Evolutionary conservation across 2,113 vertebrate species (phyloP).

Genomic region (Hiodon alosoides): DNA sequence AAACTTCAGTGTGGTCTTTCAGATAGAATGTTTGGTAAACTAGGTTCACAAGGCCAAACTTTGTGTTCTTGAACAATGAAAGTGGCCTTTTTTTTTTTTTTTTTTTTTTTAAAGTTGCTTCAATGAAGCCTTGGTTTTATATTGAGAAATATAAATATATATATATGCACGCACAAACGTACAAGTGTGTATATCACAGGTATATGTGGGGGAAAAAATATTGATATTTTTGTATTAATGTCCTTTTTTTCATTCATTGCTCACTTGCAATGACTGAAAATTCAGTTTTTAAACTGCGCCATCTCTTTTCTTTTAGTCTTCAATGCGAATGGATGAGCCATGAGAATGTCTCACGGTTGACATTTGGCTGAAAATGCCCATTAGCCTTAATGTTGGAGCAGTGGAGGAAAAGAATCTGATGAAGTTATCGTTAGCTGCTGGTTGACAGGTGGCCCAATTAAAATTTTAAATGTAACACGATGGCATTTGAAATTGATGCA

Average conservation of each 20-base stretch:
- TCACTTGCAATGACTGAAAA: neutral
- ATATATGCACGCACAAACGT: neutral
- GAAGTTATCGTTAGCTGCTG: neutral
- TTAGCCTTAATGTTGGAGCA: constrained; percentile 9
- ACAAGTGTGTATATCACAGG: neutral
- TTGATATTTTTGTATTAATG: too few relatives aligned
- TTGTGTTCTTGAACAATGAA: neutral
- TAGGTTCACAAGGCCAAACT: neutral
- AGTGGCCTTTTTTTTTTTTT: neutral
- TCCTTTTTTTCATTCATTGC: too few relatives aligned
- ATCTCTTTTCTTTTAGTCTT: neutral
- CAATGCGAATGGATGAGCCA: neutral
- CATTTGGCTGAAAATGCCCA: neutral
- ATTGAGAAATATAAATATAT: too few relatives aligned
- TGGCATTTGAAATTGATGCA: too few relatives aligned
- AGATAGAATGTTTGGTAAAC: neutral
- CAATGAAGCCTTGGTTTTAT: constrained; percentile 5
- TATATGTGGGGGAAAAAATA: too few relatives aligned
- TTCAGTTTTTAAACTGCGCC: neutral
- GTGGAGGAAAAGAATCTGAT: neutral
- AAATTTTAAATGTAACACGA: constrained; percentile 5
- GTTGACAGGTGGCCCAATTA: constrained; percentile 10
- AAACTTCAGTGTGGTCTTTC: neutral
- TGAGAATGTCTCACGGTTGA: neutral
- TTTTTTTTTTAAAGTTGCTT: constrained; percentile 9